phyloP scores from a whole-genome alignment of 2,797 vertebrate genomes.

The Pseudotriccus pelzelni region DNA sequence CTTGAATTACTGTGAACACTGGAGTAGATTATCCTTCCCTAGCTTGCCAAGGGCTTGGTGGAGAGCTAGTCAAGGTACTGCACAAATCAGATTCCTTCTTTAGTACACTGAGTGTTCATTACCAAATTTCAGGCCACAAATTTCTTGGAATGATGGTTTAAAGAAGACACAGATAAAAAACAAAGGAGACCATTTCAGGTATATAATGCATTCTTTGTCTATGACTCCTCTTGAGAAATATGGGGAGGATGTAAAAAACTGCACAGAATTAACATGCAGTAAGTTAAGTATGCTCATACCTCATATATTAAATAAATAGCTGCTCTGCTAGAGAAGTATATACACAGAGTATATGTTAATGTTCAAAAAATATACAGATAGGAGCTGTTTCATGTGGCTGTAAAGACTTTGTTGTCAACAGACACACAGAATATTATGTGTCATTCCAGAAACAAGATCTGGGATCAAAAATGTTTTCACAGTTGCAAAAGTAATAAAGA shows the following conservation, averaged over 20 bases:
- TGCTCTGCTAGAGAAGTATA: neutral
- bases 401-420: neutral
- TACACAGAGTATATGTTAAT: neutral
- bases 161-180: neutral
- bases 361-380: slow-evolving; percentile 21
- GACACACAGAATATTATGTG: neutral
- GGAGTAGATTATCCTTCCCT: neutral
- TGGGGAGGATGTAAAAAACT: neutral
- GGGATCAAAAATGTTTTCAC: slow-evolving; percentile 67
- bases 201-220: neutral
- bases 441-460: slow-evolving; percentile 46
- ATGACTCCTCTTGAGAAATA: neutral
- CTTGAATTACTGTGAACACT: neutral
- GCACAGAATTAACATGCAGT: neutral
- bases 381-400: neutral
- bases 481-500: slow-evolving; percentile 51
- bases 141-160: neutral
- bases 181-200: neutral
- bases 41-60: neutral
- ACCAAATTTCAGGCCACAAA: neutral
- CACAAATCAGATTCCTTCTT: neutral
- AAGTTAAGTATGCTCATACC: neutral
- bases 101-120: neutral
- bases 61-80: neutral
- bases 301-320: slow-evolving; percentile 17